Conservation (phyloP, 2,113 vertebrate species). For the Pangasianodon hypophthalmus region DNA sequence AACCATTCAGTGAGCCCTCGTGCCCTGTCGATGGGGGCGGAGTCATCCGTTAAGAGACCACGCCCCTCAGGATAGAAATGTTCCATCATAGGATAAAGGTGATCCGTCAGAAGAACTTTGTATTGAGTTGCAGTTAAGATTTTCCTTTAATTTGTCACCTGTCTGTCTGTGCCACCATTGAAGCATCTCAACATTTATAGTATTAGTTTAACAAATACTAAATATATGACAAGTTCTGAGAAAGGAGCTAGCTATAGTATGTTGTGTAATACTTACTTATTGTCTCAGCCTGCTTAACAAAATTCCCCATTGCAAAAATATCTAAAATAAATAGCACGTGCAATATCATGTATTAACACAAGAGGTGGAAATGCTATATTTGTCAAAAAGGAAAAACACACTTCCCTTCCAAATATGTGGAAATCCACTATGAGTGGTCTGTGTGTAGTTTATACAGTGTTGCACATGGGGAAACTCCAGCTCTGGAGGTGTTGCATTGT, state of each 20-base stretch:
- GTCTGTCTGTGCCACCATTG: neutral
- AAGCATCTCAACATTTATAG: neutral
- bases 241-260: neutral
- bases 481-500: neutral
- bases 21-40: neutral
- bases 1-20: neutral
- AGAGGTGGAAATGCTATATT: conserved; percentile 8
- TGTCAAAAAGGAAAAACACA: neutral
- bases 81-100: neutral
- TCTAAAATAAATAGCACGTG: neutral
- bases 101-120: neutral
- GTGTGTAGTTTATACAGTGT: conserved; percentile 12
- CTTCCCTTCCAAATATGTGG: neutral
- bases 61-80: neutral
- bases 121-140: neutral
- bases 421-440: conserved; percentile 17
- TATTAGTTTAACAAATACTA: neutral
- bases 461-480: conserved; percentile 19
- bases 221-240: neutral
- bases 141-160: neutral
- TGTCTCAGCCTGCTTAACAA: neutral
- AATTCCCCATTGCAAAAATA: neutral
- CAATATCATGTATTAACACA: neutral
- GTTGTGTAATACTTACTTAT: neutral
- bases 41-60: neutral